Evolutionary conservation across 2,888 invertebrate species (phyloP).

Genomic region (Drosophila emarginata): DNA sequence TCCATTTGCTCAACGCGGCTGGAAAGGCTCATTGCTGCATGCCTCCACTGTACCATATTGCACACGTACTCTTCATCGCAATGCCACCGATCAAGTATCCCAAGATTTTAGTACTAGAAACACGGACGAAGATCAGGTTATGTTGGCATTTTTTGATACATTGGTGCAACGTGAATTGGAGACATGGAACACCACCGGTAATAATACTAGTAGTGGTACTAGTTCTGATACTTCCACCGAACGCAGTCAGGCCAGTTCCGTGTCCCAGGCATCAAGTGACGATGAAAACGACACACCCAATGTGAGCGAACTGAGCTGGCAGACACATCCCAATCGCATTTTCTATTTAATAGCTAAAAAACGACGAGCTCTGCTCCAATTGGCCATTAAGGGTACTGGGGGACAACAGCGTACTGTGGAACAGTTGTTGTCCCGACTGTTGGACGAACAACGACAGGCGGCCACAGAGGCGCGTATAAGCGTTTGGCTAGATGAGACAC

Average conservation of each 20-base stretch:
- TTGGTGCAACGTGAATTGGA: conserved; percentile 95
- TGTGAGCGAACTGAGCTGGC: conserved; percentile 64
- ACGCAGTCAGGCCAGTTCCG: conserved; percentile 42
- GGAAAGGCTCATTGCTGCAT: conserved; percentile 86
- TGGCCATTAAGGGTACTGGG: conserved; percentile 84
- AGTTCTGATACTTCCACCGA: conserved; percentile 38
- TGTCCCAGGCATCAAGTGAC: conserved; percentile 14
- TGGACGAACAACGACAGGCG: conserved; percentile 71
- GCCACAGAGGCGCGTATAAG: conserved; percentile 60
- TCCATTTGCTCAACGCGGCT: conserved; percentile 87
- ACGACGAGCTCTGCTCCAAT: conserved; percentile 86
- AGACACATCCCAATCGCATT: conserved; percentile 86
- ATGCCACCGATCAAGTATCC: conserved; percentile 84
- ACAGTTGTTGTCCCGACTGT: conserved; percentile 52
- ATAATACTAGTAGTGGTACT: conserved; percentile 73
- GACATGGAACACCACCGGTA: conserved; percentile 85
- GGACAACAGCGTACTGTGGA: conserved; percentile 58
- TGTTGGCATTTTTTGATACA: conserved; percentile 98
- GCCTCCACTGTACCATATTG: conserved; percentile 83
- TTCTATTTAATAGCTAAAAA: conserved; percentile 89
- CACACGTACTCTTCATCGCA: conserved; percentile 89
- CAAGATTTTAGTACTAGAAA: conserved; percentile 95
- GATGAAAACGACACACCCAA: conserved; percentile 60
- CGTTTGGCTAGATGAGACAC: conserved; percentile 68
- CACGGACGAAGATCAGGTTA: conserved; percentile 93